Evolutionary conservation across 2,797 vertebrate species (phyloP).

Genomic region (Gobionotothen gibberifrons): DNA sequence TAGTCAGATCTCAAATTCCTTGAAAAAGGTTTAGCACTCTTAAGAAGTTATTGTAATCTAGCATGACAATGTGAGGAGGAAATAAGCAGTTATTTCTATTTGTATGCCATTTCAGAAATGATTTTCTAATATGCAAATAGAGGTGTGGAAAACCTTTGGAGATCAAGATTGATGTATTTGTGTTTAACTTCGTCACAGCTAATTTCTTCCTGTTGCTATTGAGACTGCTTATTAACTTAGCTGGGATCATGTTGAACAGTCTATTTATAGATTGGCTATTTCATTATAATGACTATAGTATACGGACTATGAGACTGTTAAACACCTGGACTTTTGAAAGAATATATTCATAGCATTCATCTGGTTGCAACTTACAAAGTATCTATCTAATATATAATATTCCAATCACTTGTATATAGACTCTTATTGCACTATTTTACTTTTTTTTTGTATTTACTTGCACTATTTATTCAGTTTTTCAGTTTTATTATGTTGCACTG

Average conservation of each 20-base stretch:
- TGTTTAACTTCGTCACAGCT: conserved; percentile 13
- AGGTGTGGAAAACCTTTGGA: conserved; percentile 39
- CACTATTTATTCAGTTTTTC: too few species aligned
- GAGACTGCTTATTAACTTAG: not conserved
- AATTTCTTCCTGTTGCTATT: conserved; percentile 16
- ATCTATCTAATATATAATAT: too few species aligned
- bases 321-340: too few species aligned
- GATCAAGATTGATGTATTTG: conserved; percentile 18
- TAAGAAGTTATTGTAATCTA: not conserved
- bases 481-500: too few species aligned
- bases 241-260: not conserved
- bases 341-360: too few species aligned
- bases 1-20: not conserved
- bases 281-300: not conserved
- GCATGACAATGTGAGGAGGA: not conserved
- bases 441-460: too few species aligned
- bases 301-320: not conserved
- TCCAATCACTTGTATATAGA: too few species aligned
- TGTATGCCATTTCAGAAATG: conserved; percentile 13
- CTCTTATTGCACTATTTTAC: too few species aligned
- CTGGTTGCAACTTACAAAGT: too few species aligned
- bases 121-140: conserved; percentile 56
- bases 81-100: conserved; percentile 1
- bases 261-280: conserved; percentile 22
- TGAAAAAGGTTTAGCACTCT: not conserved